Evolutionary conservation across 2,113 vertebrate species (phyloP).

Genomic region (Pterocles gutturalis): DNA sequence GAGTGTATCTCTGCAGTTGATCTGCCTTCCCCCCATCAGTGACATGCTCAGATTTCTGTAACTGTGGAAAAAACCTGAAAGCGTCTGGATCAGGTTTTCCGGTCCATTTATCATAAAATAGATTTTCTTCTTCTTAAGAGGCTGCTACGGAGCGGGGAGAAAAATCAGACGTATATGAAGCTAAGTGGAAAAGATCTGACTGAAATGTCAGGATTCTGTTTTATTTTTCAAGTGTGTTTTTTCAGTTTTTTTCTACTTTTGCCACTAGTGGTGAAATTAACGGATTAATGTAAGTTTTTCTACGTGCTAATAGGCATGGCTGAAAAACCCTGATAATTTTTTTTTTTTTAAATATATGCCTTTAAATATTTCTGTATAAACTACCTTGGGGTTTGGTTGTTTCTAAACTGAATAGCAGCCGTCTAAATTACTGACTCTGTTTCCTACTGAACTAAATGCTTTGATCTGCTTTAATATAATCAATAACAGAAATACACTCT

Average conservation of each 20-base stretch:
- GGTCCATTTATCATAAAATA: neutral
- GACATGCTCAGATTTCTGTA: neutral
- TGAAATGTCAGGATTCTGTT: neutral
- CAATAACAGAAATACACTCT: neutral
- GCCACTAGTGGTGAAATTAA: neutral
- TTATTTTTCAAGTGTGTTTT: neutral
- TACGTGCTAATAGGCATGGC: neutral
- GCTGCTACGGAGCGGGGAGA: neutral
- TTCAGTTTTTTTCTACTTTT: neutral
- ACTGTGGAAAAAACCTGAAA: neutral
- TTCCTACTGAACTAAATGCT: neutral
- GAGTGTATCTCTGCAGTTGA: accelerated
- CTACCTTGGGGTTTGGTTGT: neutral
- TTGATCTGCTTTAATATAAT: constrained; percentile 1
- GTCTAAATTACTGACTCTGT: neutral
- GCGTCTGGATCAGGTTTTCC: neutral
- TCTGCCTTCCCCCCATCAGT: neutral
- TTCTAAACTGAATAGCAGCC: neutral
- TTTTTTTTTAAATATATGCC: neutral
- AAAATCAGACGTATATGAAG: neutral
- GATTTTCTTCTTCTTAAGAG: neutral
- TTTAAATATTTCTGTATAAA: neutral
- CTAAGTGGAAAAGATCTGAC: neutral
- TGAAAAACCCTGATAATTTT: neutral
- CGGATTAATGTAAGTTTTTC: neutral